Conservation (phyloP, 1,140 invertebrate genomes). For the Sinonovacula constricta region DNA sequence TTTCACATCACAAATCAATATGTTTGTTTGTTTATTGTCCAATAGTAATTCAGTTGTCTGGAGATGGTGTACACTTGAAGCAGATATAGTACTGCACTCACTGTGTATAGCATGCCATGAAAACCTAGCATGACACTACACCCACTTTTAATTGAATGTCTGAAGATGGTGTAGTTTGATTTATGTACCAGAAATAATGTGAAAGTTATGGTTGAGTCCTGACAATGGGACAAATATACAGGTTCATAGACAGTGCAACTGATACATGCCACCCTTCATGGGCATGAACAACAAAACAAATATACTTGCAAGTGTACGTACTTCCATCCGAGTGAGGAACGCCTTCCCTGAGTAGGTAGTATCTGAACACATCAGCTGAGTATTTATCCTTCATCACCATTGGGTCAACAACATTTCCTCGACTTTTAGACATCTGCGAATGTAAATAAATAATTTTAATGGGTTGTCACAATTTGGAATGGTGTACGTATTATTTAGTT, state of each 20-base stretch:
- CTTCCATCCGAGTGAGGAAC: constrained; percentile 93
- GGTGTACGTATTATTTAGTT: too few relatives aligned
- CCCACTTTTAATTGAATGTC: too few relatives aligned
- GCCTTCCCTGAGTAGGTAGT: constrained; percentile 92
- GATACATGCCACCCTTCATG: too few relatives aligned
- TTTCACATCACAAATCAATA: neutral
- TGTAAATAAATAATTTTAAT: neutral
- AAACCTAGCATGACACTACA: neutral
- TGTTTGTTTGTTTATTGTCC: neutral
- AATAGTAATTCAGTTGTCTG: neutral
- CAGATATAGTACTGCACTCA: neutral
- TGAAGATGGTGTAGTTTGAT: too few relatives aligned
- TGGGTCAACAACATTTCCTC: constrained; percentile 94
- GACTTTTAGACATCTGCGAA: constrained; percentile 95
- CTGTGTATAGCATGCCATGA: neutral
- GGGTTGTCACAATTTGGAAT: neutral
- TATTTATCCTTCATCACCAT: constrained; percentile 80
- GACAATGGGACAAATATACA: too few relatives aligned
- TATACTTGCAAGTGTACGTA: too few relatives aligned
- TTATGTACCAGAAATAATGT: too few relatives aligned
- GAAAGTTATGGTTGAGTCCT: too few relatives aligned
- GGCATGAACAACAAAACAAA: too few relatives aligned
- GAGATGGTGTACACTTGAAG: neutral
- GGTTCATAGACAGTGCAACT: too few relatives aligned
- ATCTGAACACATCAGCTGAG: constrained; percentile 88